phyloP scores from a whole-genome alignment of 2,113 vertebrate genomes.

The Balaenoptera acutorostrata region DNA sequence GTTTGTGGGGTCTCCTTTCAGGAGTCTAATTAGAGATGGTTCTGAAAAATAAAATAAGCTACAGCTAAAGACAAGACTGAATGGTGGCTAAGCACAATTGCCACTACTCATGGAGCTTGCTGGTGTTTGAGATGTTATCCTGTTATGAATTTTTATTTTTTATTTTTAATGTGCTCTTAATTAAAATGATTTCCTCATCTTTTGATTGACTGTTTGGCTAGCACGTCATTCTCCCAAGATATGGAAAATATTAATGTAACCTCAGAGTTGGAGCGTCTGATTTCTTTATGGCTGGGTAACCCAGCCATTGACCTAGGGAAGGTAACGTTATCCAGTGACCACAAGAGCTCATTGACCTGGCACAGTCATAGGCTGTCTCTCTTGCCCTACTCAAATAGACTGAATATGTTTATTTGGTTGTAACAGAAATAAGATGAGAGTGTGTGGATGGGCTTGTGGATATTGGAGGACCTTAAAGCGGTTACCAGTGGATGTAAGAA shows the following conservation, averaged over 20 bases:
- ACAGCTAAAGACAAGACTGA: neutral
- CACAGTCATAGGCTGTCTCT: neutral
- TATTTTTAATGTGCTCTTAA: neutral
- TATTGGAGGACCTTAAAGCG: neutral
- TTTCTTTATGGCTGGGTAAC: neutral
- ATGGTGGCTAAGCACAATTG: neutral
- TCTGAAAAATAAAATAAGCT: conserved; percentile 34
- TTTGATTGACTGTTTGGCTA: neutral
- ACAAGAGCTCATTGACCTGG: neutral
- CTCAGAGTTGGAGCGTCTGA: neutral
- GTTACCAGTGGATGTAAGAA: neutral
- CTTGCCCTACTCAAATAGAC: neutral
- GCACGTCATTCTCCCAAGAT: neutral
- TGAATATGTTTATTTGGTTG: neutral
- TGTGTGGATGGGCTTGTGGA: neutral
- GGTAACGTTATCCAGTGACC: rapidly evolving
- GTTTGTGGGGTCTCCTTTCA: neutral
- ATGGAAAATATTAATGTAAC: neutral
- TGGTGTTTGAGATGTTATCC: neutral
- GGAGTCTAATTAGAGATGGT: conserved; percentile 8
- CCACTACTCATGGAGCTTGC: neutral
- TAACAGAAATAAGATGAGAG: neutral
- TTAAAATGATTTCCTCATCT: neutral
- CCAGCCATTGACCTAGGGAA: neutral
- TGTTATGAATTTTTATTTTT: neutral